Evolutionary conservation across 2,113 vertebrate species (phyloP).

Genomic region (Acinonyx jubatus): DNA sequence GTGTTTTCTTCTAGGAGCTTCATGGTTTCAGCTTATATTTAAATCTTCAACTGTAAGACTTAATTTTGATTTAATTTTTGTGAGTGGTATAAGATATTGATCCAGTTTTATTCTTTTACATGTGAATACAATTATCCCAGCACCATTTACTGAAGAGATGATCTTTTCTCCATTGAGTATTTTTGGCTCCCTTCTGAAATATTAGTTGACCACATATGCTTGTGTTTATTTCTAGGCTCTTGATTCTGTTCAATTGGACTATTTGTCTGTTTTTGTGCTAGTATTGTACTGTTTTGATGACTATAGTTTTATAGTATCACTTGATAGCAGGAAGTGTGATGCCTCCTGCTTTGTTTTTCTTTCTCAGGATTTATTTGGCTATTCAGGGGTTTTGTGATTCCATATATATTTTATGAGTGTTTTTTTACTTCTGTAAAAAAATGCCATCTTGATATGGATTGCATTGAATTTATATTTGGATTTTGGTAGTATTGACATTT

Average conservation of each 20-base stretch:
- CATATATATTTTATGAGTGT: not conserved
- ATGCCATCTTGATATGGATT: not conserved
- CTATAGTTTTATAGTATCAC: not conserved
- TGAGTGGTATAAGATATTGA: not conserved
- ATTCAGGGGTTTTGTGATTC: not conserved
- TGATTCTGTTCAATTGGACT: not conserved
- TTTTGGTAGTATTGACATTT: not conserved
- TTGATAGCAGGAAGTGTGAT: not conserved
- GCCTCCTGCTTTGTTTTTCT: not conserved
- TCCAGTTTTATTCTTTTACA: not conserved
- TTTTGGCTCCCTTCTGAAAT: not conserved
- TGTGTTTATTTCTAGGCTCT: not conserved
- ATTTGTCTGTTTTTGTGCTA: not conserved
- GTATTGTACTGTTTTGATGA: not conserved
- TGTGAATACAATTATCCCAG: not conserved
- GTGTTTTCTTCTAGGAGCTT: not conserved
- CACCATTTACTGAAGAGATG: not conserved
- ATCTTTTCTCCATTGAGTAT: not conserved
- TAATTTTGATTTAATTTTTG: not conserved
- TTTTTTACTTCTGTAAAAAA: not conserved
- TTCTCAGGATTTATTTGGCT: not conserved
- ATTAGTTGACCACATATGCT: not conserved
- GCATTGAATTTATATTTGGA: not conserved
- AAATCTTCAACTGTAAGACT: not conserved
- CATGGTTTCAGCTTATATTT: not conserved